Evolutionary conservation across 2,888 invertebrate genomes (phyloP).

Genomic region (Tiliacea aurago): DNA sequence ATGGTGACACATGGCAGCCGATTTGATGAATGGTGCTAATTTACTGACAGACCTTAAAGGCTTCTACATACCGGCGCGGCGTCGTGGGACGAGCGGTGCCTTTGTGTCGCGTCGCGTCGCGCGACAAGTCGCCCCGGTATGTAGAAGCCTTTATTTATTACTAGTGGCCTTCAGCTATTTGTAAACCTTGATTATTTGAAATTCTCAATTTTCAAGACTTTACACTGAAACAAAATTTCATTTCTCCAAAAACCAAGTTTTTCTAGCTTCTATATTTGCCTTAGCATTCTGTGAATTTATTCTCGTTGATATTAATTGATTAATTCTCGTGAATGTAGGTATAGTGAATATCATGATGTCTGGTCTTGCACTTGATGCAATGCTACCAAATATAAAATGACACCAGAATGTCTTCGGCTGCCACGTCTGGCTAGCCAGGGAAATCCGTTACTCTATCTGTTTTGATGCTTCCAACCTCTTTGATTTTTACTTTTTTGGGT

Average conservation of each 20-base stretch:
- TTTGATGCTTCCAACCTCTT: background rate
- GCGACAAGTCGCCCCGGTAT: too few species aligned
- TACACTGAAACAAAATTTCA: background rate
- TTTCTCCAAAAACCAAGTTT: background rate
- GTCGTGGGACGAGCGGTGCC: too few species aligned
- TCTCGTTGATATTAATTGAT: background rate
- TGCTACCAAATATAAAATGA: slow-evolving; percentile 28
- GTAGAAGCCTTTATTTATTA: background rate
- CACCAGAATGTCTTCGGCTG: slow-evolving; percentile 32
- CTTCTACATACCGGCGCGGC: too few species aligned
- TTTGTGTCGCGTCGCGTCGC: too few species aligned
- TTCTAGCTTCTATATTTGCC: background rate
- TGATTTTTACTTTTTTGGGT: background rate
- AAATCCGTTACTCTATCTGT: slow-evolving; percentile 7
- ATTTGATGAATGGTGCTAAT: background rate
- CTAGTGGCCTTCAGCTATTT: background rate
- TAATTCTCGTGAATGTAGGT: background rate
- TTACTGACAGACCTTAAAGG: background rate
- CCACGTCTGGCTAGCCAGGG: slow-evolving; percentile 27
- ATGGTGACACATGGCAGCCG: background rate
- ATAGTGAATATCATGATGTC: background rate
- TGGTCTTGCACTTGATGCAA: slow-evolving; percentile 24
- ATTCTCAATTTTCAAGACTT: background rate
- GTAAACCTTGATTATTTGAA: background rate
- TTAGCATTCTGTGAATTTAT: background rate